Evolutionary conservation across 2,113 vertebrate species (phyloP).

Genomic region (Rhombomys opimus): DNA sequence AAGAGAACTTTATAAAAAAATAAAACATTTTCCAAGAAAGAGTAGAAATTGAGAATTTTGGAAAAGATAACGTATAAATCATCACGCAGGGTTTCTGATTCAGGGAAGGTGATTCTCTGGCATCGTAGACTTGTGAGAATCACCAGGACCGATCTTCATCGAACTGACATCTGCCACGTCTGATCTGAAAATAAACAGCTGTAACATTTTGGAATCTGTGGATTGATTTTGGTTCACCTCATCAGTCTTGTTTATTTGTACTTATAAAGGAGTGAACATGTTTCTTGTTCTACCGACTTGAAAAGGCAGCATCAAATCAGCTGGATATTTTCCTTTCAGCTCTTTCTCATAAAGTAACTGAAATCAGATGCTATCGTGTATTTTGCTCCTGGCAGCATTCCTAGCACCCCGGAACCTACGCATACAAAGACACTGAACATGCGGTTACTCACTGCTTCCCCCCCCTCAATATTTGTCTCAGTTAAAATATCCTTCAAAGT

Average conservation of each 20-base stretch:
- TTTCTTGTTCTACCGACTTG: constrained; percentile 80
- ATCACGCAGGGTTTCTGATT: constrained; percentile 64
- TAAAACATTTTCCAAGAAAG: background rate
- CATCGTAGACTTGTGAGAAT: constrained; percentile 80
- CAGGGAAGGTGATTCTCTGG: constrained; percentile 79
- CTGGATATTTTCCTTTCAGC: constrained; percentile 53
- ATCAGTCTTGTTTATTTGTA: constrained; percentile 86
- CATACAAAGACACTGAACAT: constrained; percentile 67
- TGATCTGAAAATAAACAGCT: constrained; percentile 84
- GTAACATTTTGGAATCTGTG: constrained; percentile 79
- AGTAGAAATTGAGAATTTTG: constrained; percentile 13
- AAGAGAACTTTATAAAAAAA: constrained; percentile 19
- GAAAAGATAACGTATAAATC: constrained; percentile 28
- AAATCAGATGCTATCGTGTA: constrained; percentile 63
- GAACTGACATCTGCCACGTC: constrained; percentile 83
- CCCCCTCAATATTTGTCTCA: constrained; percentile 18
- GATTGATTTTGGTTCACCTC: constrained; percentile 84
- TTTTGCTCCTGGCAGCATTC: constrained; percentile 20
- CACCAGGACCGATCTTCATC: constrained; percentile 83
- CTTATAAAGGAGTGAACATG: constrained; percentile 81
- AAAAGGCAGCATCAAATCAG: constrained; percentile 71
- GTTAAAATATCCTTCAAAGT: constrained; percentile 20
- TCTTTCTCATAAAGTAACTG: constrained; percentile 68
- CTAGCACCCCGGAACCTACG: constrained; percentile 61
- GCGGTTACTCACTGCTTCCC: constrained; percentile 53